These are phyloP conservation scores for Bedellia somnulentella DNA, from an alignment of 2,888 invertebrate species.

Conservation along the genomic window DNA sequence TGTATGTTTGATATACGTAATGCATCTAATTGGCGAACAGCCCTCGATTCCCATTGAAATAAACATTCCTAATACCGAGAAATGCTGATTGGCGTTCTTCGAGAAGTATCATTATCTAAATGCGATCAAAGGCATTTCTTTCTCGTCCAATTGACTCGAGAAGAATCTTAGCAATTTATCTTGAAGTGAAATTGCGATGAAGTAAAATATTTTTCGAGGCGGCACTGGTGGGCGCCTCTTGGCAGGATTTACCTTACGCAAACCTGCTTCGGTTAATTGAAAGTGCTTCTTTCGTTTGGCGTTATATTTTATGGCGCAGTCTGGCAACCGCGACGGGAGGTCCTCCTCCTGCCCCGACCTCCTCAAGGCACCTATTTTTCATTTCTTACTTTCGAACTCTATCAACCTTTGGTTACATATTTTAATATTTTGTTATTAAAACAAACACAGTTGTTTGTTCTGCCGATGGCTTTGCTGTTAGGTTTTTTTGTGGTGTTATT, in stretches of 20 bases:
- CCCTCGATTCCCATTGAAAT: no score
- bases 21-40: no score
- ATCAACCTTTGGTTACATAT: no score
- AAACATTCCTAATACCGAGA: no score
- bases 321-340: conserved; percentile 21
- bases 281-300: conserved; percentile 52
- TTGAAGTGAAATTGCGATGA: conserved; percentile 13
- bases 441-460: no score
- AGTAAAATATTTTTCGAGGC: conserved; percentile 24
- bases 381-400: no score
- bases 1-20: no score
- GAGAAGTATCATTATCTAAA: conserved; percentile 5
- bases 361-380: conserved; percentile 13
- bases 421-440: no score
- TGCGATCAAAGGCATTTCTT: conserved; percentile 6
- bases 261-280: conserved; percentile 53
- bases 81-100: conserved; percentile 5
- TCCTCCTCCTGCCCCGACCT: conserved; percentile 25
- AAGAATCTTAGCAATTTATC: conserved; percentile 11
- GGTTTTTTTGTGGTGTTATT: no score
- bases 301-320: conserved; percentile 47
- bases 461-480: no score
- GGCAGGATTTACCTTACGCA: conserved; percentile 42
- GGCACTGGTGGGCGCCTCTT: conserved; percentile 29
- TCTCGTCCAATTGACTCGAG: conserved; percentile 6